Base-by-base conservation (phyloP, 2,113 vertebrate genomes). In the Phrynosoma platyrhinos region DNA sequence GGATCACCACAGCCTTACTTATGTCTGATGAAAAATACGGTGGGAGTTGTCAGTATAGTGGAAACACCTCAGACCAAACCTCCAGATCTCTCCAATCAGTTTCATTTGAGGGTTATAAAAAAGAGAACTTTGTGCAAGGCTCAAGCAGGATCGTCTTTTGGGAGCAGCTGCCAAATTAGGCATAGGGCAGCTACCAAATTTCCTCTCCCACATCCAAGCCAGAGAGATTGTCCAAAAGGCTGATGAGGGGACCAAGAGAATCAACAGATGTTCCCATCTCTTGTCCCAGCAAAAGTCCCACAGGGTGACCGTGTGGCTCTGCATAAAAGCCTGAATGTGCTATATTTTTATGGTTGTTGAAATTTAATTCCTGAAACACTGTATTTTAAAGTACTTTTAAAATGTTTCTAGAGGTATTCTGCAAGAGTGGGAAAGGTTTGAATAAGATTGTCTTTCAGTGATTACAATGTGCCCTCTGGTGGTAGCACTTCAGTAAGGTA, bases 381-480 rank as follows among this genome's bases (percentile, higher is more conserved):
- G 7, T 47, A 25, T 69, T 82, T 68, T 36, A 80, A 69, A 86
- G 79, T 21, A 78, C 30, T 32, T 36, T 69, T 79, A 40, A 79
- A 86, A 36, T 53, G n/a, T 18, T 2, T 79, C 68, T 0, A 27
- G 47, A 79, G 10, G 23, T 86, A 87, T 66, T 53, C 71, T 20
- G 42, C 1, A 18, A 71, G 68, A 71, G 30, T 71, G 9, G 25
- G 30, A 27, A 27, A 71, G 25, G 21, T 30, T 12, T 71, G 30
- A 71, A 71, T 10, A 71, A 71, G 30, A 85, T 64, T 7, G 0
- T 78, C 52, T 23, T 78, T 69, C 23, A 83, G 16, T 76, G 2
- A 71, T 32, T 76, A 62, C 68, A 13, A 36, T 23, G 5, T 53
- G 82, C 87, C 88, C 88, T 89, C 90, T 89, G 88, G 81, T 89